phyloP scores from a whole-genome alignment of 2,888 invertebrate species.

The Rhamphomyia laevipes region DNA sequence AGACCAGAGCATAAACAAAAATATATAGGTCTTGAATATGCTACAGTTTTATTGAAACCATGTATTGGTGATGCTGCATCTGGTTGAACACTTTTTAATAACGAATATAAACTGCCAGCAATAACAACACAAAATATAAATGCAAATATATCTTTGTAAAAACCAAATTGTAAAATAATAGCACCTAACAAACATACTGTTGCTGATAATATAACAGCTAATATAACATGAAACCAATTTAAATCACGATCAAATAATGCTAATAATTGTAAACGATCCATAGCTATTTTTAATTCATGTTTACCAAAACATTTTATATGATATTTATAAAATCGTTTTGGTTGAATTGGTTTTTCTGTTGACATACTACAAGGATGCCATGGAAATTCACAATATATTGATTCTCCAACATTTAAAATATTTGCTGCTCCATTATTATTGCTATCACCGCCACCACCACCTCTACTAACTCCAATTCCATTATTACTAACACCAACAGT shows the following conservation, averaged over 20 bases:
- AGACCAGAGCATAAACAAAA: conserved; percentile 68
- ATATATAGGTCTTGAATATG: conserved; percentile 88
- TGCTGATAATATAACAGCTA: conserved; percentile 73
- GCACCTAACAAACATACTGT: conserved; percentile 79
- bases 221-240: conserved; percentile 56
- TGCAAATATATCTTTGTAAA: conserved; percentile 85
- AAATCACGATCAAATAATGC: conserved; percentile 89
- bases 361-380: conserved; percentile 31
- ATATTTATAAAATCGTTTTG: conserved; percentile 37
- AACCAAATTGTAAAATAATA: conserved; percentile 65
- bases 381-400: conserved; percentile 35
- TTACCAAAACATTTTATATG: conserved; percentile 31
- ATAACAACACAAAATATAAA: conserved; percentile 96
- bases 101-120: conserved; percentile 93
- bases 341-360: conserved; percentile 28
- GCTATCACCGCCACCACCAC: neutral
- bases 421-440: conserved; percentile 5
- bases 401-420: conserved; percentile 30
- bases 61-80: conserved; percentile 98
- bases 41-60: conserved; percentile 90
- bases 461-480: neutral
- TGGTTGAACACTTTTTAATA: conserved; percentile 95
- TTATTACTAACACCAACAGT: neutral
- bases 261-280: conserved; percentile 84
- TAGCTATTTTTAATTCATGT: conserved; percentile 57